These are phyloP conservation scores for Mohoua ochrocephala DNA, from an alignment of 2,113 vertebrate genomes.

Conservation along the genomic window DNA sequence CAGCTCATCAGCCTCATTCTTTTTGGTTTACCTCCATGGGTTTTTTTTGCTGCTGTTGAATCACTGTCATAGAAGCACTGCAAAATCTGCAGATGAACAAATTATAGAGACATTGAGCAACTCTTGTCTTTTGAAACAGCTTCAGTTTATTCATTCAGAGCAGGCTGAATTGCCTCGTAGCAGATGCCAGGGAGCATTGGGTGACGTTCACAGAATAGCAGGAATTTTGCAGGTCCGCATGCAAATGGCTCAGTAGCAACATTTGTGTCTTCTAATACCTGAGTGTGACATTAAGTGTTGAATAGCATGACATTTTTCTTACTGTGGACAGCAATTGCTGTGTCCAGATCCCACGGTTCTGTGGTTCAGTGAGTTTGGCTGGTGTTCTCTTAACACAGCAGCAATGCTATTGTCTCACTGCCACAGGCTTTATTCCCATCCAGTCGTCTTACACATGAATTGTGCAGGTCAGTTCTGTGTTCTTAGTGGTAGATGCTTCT, in stretches of 20 bases:
- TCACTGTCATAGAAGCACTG: background rate
- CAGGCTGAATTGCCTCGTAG: background rate
- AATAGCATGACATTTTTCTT: background rate
- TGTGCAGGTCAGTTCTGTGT: background rate
- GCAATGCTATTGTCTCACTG: background rate
- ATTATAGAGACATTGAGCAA: background rate
- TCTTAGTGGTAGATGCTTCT: background rate
- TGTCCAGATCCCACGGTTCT: background rate
- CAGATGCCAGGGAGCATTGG: background rate
- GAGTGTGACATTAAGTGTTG: background rate
- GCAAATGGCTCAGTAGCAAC: background rate
- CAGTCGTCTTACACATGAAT: fast-evolving
- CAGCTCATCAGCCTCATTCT: background rate
- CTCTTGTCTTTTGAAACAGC: background rate
- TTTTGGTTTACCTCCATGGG: background rate
- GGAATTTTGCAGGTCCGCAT: background rate
- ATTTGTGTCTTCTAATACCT: background rate
- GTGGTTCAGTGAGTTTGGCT: background rate
- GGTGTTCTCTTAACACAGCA: background rate
- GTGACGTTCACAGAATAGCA: background rate
- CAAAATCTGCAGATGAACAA: background rate
- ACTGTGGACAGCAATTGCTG: background rate
- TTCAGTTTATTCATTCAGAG: background rate
- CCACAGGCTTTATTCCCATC: background rate
- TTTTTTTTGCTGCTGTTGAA: background rate